phyloP scores from a whole-genome alignment of 2,113 vertebrate genomes.

The Beaufortia kweichowensis region DNA sequence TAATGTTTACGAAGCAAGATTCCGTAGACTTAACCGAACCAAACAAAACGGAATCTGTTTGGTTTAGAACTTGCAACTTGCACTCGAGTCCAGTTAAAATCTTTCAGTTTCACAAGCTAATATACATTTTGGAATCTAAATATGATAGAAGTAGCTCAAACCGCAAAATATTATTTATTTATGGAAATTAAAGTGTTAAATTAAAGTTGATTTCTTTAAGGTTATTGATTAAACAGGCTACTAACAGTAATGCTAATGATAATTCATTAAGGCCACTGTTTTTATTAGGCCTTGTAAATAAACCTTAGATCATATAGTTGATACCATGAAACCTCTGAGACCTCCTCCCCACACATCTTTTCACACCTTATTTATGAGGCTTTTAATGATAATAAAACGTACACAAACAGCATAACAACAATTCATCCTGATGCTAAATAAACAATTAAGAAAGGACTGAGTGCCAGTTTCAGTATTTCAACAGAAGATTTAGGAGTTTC shows the following conservation, averaged over 20 bases:
- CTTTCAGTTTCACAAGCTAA: too few species aligned
- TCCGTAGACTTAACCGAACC: not conserved
- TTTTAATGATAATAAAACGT: not conserved
- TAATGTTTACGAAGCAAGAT: too few species aligned
- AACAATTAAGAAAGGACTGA: not conserved
- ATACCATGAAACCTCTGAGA: not conserved
- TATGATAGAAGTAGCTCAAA: not conserved
- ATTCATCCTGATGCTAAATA: constrained; percentile 6
- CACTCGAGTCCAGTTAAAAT: too few species aligned
- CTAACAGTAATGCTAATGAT: not conserved
- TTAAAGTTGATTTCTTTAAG: too few species aligned
- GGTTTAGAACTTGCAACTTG: not conserved
- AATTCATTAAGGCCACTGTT: not conserved
- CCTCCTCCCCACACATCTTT: not conserved
- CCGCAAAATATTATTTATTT: too few species aligned
- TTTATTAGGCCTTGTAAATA: not conserved
- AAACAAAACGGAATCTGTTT: not conserved
- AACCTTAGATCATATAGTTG: not conserved
- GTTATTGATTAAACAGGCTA: not conserved
- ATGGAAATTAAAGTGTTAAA: too few species aligned
- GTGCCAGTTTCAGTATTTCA: not conserved
- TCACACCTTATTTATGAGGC: constrained; percentile 3
- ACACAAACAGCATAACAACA: constrained; percentile 3
- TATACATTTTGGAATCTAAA: not conserved
- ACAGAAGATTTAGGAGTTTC: too few species aligned